Percentiles rank a stretch among this genome's conserved stretches.
phyloP scores from a whole-genome alignment of 1,140 invertebrate genomes.

The Drosophila carrolli region DNA sequence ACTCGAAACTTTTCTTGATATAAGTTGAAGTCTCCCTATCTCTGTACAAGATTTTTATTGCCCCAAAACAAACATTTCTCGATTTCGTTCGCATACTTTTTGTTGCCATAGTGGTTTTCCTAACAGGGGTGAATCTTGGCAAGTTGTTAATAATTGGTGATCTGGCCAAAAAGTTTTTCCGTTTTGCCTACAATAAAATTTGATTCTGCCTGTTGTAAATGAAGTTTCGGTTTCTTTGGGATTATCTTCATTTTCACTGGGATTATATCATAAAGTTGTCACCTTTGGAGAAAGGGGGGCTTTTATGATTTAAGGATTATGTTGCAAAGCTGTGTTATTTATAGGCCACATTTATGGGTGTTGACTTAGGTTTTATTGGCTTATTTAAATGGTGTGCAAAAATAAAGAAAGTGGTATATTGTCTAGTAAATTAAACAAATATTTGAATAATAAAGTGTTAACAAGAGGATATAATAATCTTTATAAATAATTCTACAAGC shows the following conservation, averaged over 20 bases:
- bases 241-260: slow-evolving; percentile 10
- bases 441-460: too few relatives aligned
- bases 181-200: slow-evolving; percentile 27
- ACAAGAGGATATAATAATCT: not conserved
- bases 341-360: not conserved
- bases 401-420: too few relatives aligned
- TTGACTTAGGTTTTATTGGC: too few relatives aligned
- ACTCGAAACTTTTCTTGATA: slow-evolving; percentile 36
- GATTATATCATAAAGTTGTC: slow-evolving; percentile 25
- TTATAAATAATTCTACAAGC: too few relatives aligned
- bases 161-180: slow-evolving; percentile 24
- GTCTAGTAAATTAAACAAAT: too few relatives aligned
- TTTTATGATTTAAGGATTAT: slow-evolving; percentile 1
- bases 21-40: slow-evolving; percentile 2
- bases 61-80: slow-evolving; percentile 29
- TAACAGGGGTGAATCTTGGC: slow-evolving; percentile 30
- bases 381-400: too few relatives aligned
- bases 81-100: slow-evolving; percentile 19
- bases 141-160: slow-evolving; percentile 47
- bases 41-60: slow-evolving; percentile 35
- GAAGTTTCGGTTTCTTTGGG: slow-evolving; percentile 23
- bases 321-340: not conserved
- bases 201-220: slow-evolving; percentile 30
- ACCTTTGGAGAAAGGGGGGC: slow-evolving; percentile 5
- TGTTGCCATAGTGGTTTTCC: slow-evolving; percentile 11